Evolutionary conservation across 2,113 vertebrate species (phyloP), one percentile per base, ranked within the genome.

Genomic region (Motacilla alba): DNA sequence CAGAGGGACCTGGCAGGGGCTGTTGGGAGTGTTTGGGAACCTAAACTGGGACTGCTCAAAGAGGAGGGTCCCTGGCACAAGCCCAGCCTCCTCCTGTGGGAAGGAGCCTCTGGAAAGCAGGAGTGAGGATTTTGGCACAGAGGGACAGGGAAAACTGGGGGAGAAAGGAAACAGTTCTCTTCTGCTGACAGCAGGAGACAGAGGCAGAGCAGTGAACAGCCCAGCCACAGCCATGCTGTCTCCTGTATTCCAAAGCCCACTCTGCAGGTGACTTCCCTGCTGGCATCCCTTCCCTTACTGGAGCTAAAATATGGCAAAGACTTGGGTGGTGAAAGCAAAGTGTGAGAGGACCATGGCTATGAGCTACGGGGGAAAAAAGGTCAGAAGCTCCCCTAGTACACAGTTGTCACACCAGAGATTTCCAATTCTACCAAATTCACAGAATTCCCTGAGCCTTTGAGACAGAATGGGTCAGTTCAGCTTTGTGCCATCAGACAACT

Each of bases 151-250:
- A 67, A 44, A 41, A 17, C 23, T 10, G 27, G 16, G 37, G 41
- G 53, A 17, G 53, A 15, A 74, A 49, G 13, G 60, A 9, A 55
- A 30, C 15, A 33, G 18, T 24, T 74, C 12, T 55, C 6, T 53
- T 35, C 13, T 68, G 46, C 39, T 80, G 60, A 3, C 26, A 22
- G 62, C 0, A 62, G 90, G 56, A 87, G 72, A n/a, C 26, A 43
- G 49, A 90, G 55, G 41, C 44, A 63, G 53, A 53, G 47, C 49
- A 55, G 6, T 5, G 37, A 53, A 14, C 12, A 43, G 1, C 35
- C 35, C 69, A 37, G 2, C 9, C 46, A 60, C 26, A 52, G 52
- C 15, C 11, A 0, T 0, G 2, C 0, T 69, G 35, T 10, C 20
- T n/a, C 11, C 44, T 35, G 27, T 22, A 12, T 10, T 24, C 64